Evolutionary conservation across 1,140 invertebrate genomes (phyloP).

Genomic region (Eumaeus atala): DNA sequence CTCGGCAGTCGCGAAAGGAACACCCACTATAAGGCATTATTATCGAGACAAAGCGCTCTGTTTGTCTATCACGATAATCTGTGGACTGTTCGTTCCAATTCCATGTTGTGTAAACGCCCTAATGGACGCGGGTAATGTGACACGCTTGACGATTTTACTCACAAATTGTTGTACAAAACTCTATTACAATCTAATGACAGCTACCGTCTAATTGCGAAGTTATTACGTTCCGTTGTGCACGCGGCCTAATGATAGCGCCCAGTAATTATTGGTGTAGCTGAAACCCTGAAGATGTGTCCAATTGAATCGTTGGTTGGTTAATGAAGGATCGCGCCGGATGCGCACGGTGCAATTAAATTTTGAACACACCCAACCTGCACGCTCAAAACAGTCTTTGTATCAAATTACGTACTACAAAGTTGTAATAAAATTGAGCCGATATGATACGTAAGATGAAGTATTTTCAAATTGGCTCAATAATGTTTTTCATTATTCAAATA

Average conservation of each 20-base stretch:
- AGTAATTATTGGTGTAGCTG: constrained; percentile 70
- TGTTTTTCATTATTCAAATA: too few relatives aligned
- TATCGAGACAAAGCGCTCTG: constrained; percentile 67
- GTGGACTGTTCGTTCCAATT: constrained; percentile 70
- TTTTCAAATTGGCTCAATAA: too few relatives aligned
- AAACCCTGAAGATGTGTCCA: constrained; percentile 70
- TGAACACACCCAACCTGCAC: constrained; percentile 32
- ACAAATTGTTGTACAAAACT: constrained; percentile 70
- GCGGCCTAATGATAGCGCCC: constrained; percentile 59
- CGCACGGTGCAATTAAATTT: constrained; percentile 49
- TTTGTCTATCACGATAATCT: constrained; percentile 73
- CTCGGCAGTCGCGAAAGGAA: constrained; percentile 24
- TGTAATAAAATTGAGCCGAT: too few relatives aligned
- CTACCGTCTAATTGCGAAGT: constrained; percentile 68
- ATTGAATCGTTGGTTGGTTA: constrained; percentile 52
- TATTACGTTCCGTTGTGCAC: constrained; percentile 69
- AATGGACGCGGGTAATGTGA: constrained; percentile 71
- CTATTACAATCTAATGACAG: constrained; percentile 71
- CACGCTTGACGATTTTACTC: constrained; percentile 73
- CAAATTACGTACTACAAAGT: constrained; percentile 9
- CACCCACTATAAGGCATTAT: constrained; percentile 60
- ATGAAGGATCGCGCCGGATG: constrained; percentile 40
- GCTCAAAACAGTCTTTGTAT: constrained; percentile 30
- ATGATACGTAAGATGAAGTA: constrained; percentile 11
- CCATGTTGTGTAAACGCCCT: constrained; percentile 71